Base-by-base conservation (phyloP, 2,113 vertebrate genomes). In the Stegastes partitus region DNA sequence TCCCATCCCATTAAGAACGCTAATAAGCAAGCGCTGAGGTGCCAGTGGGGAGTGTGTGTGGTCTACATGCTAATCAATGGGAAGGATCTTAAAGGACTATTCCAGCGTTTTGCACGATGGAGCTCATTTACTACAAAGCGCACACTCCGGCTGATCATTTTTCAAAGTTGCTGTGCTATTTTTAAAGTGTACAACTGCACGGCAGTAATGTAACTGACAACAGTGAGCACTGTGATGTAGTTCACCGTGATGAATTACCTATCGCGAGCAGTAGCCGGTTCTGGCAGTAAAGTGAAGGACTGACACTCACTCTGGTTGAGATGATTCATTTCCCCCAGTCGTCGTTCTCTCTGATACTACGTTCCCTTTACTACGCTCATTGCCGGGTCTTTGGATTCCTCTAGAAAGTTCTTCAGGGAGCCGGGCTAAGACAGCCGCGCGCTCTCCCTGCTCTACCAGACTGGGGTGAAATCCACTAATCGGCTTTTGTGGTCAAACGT, bases 401-500 rank as follows among this genome's bases (percentile, higher is more conserved):
- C 73, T 44, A 47, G 71, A 68, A 69, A 26, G 53, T 77, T 89
- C 74, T 82, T 83, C 16, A 2, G 85, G 79, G 92, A 89, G 55
- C n/a, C 2, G 21, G 34, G 74, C 90, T 91, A 91, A 93, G 91
- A 84, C 80, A 53, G 77, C 74, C 83, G 64, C 67, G 45, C 85
- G 81, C 71, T 79, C 82, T n/a, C 85, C 77, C 10, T 39, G 73
- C 81, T 81, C 74, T 25, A 63, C 72, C 74, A 84, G 69, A 77
- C 84, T 68, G 69, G 79, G 82, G 75, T 74, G 82, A 87, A 94
- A 94, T 93, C 93, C 92, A 55, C 88, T 93, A 93, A 93, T 93
- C 91, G 87, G 91, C 92, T 94, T 91, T 91, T 77, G 85, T 92
- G 87, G 91, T 86, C 93, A 91, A 91, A 93, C 68, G 82, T 78